Base-by-base conservation (phyloP, 2,797 vertebrate species). In the Hylomyscus alleni region DNA sequence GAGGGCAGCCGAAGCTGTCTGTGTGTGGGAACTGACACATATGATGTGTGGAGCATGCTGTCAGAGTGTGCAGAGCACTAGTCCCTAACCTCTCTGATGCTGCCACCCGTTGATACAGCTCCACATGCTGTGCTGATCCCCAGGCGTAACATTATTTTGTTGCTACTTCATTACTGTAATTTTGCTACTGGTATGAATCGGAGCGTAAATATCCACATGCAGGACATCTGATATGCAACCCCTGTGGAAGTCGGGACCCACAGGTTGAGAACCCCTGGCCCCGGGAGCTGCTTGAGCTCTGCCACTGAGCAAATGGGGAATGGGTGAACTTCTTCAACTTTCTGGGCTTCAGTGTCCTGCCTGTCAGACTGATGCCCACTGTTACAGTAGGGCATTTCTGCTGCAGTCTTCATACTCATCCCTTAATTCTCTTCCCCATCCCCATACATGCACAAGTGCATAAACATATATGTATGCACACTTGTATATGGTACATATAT, bases 401-500 rank as follows among this genome's bases (percentile, higher is more conserved):
- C 50, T 44, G 29, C 15, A 82, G 73, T 62, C 31, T 47, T 72
- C 58, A 80, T 8, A 50, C 3, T 29, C 6, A 78, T 44, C 37
- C 20, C 72, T 89, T 76, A 9, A 44, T 37, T 60, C 37, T 52
- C 10, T 75, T 29, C 13, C 65, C 31, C 37, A 31, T 29, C 13
- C 65, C 31, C 37, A 31, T 22, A 37, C 24, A 56, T 6, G 34
- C 37, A 52, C 20, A 80, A 0, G 29, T 31, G 50, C 37, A 52
- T 10, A 83, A 26, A 19, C 56, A 34, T 2, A n/a, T 34, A 89
- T 20, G 1, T 5, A 14, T 40, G 12, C 5, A 34, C 0, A 0
- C 29, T 34, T 12, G 67, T 37, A 72, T 34, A n/a, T 14, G 34
- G 65, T 34, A 72, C 14, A 69, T 34, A n/a, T 65, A 65, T 60